Evolutionary conservation across 2,797 vertebrate species (phyloP).

Genomic region (Threskiornis aethiopicus): DNA sequence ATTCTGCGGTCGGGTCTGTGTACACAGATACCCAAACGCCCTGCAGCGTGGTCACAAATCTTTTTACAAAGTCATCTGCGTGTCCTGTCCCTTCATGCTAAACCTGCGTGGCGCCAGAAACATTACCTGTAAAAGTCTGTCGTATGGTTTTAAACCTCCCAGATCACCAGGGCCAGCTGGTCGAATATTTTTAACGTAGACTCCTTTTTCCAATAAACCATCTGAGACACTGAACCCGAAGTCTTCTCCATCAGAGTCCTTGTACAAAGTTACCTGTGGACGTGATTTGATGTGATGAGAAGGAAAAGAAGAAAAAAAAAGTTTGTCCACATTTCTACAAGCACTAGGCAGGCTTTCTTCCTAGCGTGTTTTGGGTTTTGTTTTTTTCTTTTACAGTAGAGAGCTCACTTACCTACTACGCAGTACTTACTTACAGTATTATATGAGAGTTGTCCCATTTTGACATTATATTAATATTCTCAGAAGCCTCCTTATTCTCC

Average conservation of each 20-base stretch:
- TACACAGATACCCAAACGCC: not conserved
- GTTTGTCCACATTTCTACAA: not conserved
- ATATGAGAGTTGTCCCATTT: not conserved
- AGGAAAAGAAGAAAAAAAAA: no score
- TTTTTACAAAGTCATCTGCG: not conserved
- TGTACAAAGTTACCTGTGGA: constrained; percentile 84
- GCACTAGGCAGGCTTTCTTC: not conserved
- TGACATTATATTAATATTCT: not conserved
- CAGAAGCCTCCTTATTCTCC: not conserved
- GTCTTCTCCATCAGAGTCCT: constrained; percentile 88
- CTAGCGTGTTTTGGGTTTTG: not conserved
- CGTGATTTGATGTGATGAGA: not conserved
- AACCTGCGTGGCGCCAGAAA: not conserved
- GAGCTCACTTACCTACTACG: not conserved
- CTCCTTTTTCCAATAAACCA: constrained; percentile 92
- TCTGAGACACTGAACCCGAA: constrained; percentile 98
- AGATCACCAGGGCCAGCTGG: constrained; percentile 88
- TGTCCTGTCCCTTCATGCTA: not conserved
- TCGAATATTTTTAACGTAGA: constrained; percentile 95
- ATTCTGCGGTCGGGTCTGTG: not conserved
- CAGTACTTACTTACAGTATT: not conserved
- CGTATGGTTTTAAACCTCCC: constrained; percentile 88
- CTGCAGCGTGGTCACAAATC: not conserved
- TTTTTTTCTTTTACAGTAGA: not conserved
- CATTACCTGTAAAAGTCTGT: constrained; percentile 92